Base-by-base conservation (phyloP, 2,797 vertebrate genomes). In the Oryzias sinensis region DNA sequence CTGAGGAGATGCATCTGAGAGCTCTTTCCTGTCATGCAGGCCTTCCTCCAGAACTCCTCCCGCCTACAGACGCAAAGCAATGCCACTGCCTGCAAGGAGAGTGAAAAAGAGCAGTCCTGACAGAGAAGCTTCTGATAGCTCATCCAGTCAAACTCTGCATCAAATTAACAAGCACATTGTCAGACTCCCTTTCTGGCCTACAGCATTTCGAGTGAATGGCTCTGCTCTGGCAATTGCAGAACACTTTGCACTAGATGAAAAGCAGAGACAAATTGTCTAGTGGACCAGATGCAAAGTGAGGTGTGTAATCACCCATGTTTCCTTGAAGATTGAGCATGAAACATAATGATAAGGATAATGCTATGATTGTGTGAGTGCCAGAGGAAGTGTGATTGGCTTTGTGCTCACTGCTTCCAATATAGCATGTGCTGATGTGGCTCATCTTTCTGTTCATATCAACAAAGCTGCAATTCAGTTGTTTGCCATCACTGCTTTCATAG, bases 21-120 rank as follows among this genome's bases (percentile, higher is more conserved):
- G 77, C 77, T 79, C 69, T 77, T 85, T 80, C 56, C 75, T 83
- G 74, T 82, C 80, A 65, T 70, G 69, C 43, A 72, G 69, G 68
- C 76, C 71, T 74, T 80, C 68, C 63, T 61, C 55, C 70, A 75
- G 53, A 77, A 71, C 72, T 68, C 68, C 50, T 75, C 65, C 74
- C 71, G 74, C 72, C 76, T 85, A 69, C 76, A 72, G 82, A 82
- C 84, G 74, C 74, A 68, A 72, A 78, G 57, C 70, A 76, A 79
- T 68, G 65, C 70, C 63, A 70, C 55, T 3, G 72, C 22, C 45
- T 14, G 20, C 53, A 77, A 56, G 47, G 29, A 67, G 66, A 59
- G 59, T 63, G 65, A 83, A 72, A 68, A 63, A 63, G 62, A 75
- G 59, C 56, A 52, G 52, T 53, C 60, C 43, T 70, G 74, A 79